Evolutionary conservation across 2,888 invertebrate species (phyloP).

Genomic region (Cheilosia scutellata): DNA sequence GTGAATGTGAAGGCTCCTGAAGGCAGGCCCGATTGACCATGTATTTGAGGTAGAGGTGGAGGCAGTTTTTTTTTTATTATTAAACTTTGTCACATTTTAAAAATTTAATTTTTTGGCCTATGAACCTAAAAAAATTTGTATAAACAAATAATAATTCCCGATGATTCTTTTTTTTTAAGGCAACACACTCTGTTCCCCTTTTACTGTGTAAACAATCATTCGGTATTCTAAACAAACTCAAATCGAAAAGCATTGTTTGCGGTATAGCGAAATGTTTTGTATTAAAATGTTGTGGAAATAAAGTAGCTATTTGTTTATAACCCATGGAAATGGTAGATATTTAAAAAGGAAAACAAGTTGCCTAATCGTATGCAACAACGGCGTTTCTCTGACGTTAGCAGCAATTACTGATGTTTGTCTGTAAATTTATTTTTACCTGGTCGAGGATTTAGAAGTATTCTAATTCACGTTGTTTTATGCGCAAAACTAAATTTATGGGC

Average conservation of each 20-base stretch:
- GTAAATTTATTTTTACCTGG: too few relatives aligned
- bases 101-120: constrained; percentile 1
- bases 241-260: constrained; percentile 34
- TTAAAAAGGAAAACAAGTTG: background rate
- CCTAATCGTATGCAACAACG: background rate
- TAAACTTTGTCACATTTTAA: constrained; percentile 22
- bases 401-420: background rate
- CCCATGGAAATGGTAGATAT: too few relatives aligned
- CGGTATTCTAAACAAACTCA: constrained; percentile 52
- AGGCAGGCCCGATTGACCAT: constrained; percentile 36
- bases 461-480: too few relatives aligned
- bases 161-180: background rate
- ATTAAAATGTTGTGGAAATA: constrained; percentile 45
- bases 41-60: background rate
- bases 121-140: constrained; percentile 5
- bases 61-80: background rate
- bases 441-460: too few relatives aligned
- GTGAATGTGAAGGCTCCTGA: background rate
- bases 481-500: too few relatives aligned
- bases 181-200: constrained; percentile 11
- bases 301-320: constrained; percentile 23
- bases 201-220: constrained; percentile 61
- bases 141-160: constrained; percentile 10
- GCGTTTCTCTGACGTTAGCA: constrained; percentile 2
- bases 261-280: constrained; percentile 39